These are phyloP conservation scores for Megaptera novaeangliae DNA, from an alignment of 2,113 vertebrate species.

Conservation along the genomic window DNA sequence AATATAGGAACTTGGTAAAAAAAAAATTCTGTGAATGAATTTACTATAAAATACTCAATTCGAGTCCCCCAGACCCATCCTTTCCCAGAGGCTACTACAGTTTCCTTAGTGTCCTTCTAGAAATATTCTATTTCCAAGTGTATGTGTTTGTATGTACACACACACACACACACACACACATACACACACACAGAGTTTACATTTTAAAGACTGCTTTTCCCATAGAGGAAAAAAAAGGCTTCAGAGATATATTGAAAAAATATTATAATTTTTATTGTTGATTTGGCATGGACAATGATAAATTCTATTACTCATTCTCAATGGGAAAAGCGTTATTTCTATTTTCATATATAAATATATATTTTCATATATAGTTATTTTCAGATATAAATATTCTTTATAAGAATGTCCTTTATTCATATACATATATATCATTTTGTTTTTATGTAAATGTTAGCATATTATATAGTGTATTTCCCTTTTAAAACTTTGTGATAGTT, in stretches of 20 bases:
- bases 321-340: not conserved
- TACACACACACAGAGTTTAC: not conserved
- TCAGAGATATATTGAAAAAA: not conserved
- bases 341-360: not conserved
- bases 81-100: not conserved
- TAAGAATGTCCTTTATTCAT: not conserved
- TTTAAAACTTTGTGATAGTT: not conserved
- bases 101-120: not conserved
- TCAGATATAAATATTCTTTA: not conserved
- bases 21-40: not conserved
- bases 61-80: not conserved
- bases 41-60: not conserved
- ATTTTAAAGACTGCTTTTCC: conserved; percentile 23
- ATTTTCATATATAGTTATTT: not conserved
- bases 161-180: not conserved
- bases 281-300: not conserved
- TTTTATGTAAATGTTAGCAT: not conserved
- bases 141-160: not conserved
- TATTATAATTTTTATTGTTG: not conserved
- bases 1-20: not conserved
- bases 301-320: not conserved
- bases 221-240: not conserved
- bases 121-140: not conserved
- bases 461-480: not conserved
- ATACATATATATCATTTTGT: not conserved